Evolutionary conservation across 2,888 invertebrate genomes (phyloP), one percentile per base, ranked within the genome.

Genomic region (Pristionchus exspectatus): DNA sequence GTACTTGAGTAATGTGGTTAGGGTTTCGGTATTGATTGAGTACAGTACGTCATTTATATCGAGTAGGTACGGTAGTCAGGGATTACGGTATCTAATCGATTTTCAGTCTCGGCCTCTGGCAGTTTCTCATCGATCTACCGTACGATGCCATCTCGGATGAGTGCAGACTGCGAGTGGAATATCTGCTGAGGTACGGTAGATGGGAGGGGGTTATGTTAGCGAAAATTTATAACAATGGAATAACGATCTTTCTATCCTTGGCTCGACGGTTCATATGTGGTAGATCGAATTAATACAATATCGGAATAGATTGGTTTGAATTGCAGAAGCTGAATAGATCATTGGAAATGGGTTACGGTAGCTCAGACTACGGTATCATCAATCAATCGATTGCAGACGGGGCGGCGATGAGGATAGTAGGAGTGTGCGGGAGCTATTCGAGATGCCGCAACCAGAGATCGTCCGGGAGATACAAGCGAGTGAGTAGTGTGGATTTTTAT

Each of bases 61-160:
- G 3, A 44, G 9, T 44, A 44, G 56, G 10, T 83, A 21, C 56
- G 83, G 83, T 83, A 83, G 14, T 21, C 30, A 24, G 18, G 12
- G 56, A 59, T 84, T 63, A 59, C 56, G 24, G 59, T 59, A 84
- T 3, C n/a, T 21, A 16, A 38, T 38, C 38, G 21, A 69, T 89
- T 30, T 50, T 74, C 84, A 94, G 94, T 66, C 90, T 93, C 56
- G 95, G 94, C 27, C 88, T 95, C 27, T 94, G 94, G 91, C 95
- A 95, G 90, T 95, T 94, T 87, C 91, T 95, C 30, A 94, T 94
- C 10, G 94, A 93, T 59, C 91, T 95, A 44, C 95, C 95, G 24
- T 95, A 92, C 90, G 92, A 90, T 18, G 90, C 90, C 2, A 91
- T 94, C 21, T 94, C 94, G 14, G 94, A 95, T 72, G 92, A 91